These are phyloP conservation scores for Geodia barretti DNA, from an alignment of 37 sponge, comb jelly and placozoan species.

Conservation along the genomic window DNA sequence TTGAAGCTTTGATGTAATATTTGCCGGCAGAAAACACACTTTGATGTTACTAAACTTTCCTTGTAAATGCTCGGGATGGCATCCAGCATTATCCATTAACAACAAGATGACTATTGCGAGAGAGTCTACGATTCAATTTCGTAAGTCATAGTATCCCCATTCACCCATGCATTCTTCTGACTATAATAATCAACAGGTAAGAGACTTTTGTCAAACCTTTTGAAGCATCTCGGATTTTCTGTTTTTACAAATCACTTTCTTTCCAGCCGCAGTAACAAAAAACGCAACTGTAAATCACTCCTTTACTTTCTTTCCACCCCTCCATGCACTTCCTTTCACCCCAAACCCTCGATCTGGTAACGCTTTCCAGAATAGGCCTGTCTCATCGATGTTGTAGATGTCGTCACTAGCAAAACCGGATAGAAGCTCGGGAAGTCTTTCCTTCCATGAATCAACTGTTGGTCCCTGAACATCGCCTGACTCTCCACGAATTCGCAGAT, in stretches of 20 bases:
- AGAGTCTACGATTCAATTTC: constrained; percentile 36
- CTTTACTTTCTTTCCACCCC: constrained; percentile 46
- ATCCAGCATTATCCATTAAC: constrained; percentile 70
- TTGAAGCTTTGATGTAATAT: constrained; percentile 73
- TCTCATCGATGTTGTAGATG: constrained; percentile 52
- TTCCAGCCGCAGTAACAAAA: constrained; percentile 55
- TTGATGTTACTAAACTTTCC: constrained; percentile 66
- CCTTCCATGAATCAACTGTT: constrained; percentile 54
- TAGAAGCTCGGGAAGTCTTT: constrained; percentile 51
- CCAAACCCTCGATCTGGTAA: constrained; percentile 66
- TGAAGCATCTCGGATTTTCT: constrained; percentile 49
- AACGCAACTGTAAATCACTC: constrained; percentile 56
- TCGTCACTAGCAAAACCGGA: constrained; percentile 24
- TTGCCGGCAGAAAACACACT: constrained; percentile 57
- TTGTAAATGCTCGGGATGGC: constrained; percentile 50
- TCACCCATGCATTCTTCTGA: constrained; percentile 74
- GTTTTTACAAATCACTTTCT: constrained; percentile 34
- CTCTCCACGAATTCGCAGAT: constrained; percentile 43
- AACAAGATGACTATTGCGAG: constrained; percentile 32
- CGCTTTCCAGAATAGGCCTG: constrained; percentile 50
- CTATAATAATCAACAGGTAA: constrained; percentile 54
- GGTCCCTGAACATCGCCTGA: constrained; percentile 43
- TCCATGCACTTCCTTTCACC: constrained; percentile 38
- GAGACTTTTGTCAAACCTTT: constrained; percentile 25
- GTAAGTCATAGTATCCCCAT: constrained; percentile 44